These are phyloP conservation scores for Cephus runcator DNA, from an alignment of 2,888 invertebrate species.

Conservation along the genomic window DNA sequence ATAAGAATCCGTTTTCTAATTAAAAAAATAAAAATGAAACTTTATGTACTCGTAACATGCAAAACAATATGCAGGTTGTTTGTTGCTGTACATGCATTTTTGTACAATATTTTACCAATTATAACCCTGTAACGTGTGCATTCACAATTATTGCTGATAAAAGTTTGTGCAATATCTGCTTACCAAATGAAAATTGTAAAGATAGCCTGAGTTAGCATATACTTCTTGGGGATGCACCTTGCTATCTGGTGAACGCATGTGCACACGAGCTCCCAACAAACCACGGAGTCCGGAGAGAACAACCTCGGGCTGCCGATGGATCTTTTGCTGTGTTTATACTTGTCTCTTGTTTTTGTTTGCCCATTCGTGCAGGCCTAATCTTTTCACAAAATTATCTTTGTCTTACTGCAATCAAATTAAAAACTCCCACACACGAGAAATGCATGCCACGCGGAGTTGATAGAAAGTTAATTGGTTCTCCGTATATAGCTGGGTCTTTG, in stretches of 20 bases:
- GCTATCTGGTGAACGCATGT: constrained; percentile 34
- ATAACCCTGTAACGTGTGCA: neutral
- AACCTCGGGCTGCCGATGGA: constrained; percentile 48
- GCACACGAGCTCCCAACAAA: constrained; percentile 37
- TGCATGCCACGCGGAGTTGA: constrained; percentile 48
- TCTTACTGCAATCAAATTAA: constrained; percentile 28
- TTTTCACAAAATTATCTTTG: constrained; percentile 20
- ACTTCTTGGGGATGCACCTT: neutral
- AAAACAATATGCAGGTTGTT: neutral
- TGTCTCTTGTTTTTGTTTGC: constrained; percentile 43
- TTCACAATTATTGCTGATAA: neutral
- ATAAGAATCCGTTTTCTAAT: neutral
- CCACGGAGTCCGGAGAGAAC: constrained; percentile 32
- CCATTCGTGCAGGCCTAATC: constrained; percentile 35
- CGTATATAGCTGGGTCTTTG: constrained; percentile 16
- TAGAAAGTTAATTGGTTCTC: constrained; percentile 41
- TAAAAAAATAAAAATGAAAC: neutral
- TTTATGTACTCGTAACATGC: neutral
- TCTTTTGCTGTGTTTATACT: constrained; percentile 48
- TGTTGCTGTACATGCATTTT: neutral
- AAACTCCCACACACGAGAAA: constrained; percentile 40
- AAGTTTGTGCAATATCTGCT: neutral
- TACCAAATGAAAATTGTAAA: neutral
- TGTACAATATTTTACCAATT: neutral
- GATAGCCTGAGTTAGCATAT: neutral